Evolutionary conservation across 1,140 invertebrate species (phyloP).

Genomic region (Asobara japonica): DNA sequence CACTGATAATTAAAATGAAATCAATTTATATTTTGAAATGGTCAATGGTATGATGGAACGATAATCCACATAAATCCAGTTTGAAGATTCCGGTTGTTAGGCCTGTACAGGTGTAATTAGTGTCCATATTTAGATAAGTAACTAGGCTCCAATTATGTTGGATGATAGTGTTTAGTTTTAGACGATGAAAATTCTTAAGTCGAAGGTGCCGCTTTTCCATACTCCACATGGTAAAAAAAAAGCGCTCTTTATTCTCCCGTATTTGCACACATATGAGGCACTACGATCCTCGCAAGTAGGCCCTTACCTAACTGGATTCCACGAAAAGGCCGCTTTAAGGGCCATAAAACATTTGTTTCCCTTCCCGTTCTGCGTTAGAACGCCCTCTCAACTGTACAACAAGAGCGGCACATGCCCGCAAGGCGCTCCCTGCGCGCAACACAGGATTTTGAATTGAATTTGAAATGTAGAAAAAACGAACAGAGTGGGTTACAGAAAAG

Average conservation of each 20-base stretch:
- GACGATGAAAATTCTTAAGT: background rate
- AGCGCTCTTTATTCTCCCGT: constrained; percentile 13
- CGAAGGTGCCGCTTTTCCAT: background rate
- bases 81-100: no score
- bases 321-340: constrained; percentile 55
- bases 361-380: constrained; percentile 28
- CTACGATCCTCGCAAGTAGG: background rate
- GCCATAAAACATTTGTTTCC: constrained; percentile 63
- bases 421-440: background rate
- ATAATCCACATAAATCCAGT: no score
- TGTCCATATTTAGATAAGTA: no score
- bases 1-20: background rate
- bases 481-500: background rate
- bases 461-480: constrained; percentile 47
- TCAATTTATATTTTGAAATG: no score
- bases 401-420: background rate
- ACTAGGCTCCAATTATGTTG: no score
- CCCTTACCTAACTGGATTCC: constrained; percentile 40
- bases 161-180: no score
- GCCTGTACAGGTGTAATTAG: no score
- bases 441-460: constrained; percentile 61
- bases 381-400: constrained; percentile 1
- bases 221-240: background rate
- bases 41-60: no score
- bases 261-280: constrained; percentile 32